Percentiles rank a stretch among this genome's conserved stretches.
phyloP scores from a whole-genome alignment of 2,797 vertebrate genomes.

The Acrossocheilus wenchowensis region DNA sequence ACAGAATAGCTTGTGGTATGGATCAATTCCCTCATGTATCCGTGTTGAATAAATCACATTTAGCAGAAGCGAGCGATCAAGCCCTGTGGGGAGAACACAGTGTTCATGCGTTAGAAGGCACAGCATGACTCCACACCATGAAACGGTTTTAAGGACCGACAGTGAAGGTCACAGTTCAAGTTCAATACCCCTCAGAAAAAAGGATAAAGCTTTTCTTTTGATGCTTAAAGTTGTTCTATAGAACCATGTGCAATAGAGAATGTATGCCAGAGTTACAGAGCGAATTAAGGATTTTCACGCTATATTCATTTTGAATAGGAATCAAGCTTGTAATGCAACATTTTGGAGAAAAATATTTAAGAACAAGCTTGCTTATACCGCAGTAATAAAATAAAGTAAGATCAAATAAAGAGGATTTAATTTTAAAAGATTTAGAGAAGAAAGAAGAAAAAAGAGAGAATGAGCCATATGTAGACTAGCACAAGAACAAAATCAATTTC shows the following conservation, averaged over 20 bases:
- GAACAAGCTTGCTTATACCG: not conserved
- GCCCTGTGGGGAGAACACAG: constrained; percentile 20
- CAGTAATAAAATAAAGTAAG: not conserved
- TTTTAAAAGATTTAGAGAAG: not conserved
- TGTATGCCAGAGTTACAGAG: constrained; percentile 4
- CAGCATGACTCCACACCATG: constrained; percentile 50
- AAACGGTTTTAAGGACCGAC: constrained; percentile 50
- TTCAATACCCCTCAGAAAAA: constrained; percentile 60
- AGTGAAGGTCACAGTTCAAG: constrained; percentile 66
- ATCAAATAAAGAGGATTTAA: not conserved
- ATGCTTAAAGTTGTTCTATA: constrained; percentile 29
- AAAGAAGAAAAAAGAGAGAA: not conserved
- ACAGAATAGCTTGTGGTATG: constrained; percentile 35
- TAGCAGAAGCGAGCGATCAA: constrained; percentile 21
- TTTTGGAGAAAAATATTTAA: not conserved
- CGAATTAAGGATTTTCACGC: not conserved
- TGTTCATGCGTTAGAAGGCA: constrained; percentile 45
- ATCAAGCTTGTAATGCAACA: not conserved
- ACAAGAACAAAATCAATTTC: constrained; percentile 56
- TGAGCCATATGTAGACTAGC: not conserved
- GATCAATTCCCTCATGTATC: constrained; percentile 38
- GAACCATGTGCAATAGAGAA: constrained; percentile 17
- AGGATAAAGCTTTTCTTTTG: constrained; percentile 44
- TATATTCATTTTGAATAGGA: constrained; percentile 6
- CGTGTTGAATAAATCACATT: constrained; percentile 44